A percentile compares a stretch with the other conserved stretches of the same genome.
Evolutionary conservation across 2,888 invertebrate genomes (phyloP).

Genomic region (Drosophila hamatofila): DNA sequence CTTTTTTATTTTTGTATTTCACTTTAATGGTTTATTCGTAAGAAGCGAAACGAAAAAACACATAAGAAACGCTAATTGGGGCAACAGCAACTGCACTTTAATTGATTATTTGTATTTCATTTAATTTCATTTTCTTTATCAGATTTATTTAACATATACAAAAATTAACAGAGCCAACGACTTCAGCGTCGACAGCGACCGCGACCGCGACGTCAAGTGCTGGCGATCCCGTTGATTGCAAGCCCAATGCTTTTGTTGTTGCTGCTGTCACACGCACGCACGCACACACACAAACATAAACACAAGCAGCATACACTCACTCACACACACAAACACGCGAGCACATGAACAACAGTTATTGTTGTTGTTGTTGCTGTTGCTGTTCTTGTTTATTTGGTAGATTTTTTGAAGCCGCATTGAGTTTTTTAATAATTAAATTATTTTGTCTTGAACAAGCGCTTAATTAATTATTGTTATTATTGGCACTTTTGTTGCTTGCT

Average conservation of each 20-base stretch:
- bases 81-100: conserved; percentile 48
- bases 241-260: conserved; percentile 55
- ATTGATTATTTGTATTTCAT: conserved; percentile 57
- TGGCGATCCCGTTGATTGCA: conserved; percentile 52
- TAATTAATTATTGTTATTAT: conserved; percentile 57
- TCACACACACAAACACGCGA: conserved; percentile 9
- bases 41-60: conserved; percentile 42
- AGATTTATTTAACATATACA: conserved; percentile 22
- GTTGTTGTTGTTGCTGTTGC: conserved; percentile 17
- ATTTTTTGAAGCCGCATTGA: not conserved
- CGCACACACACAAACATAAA: conserved; percentile 6
- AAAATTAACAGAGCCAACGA: conserved; percentile 23
- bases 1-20: conserved; percentile 28
- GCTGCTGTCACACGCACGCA: conserved; percentile 46
- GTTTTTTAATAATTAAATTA: conserved; percentile 12
- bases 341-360: conserved; percentile 33
- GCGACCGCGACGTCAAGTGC: conserved; percentile 31
- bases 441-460: conserved; percentile 10
- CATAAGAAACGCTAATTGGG: conserved; percentile 42
- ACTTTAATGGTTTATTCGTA: conserved; percentile 39
- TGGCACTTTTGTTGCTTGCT: conserved; percentile 49
- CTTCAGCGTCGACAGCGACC: conserved; percentile 11
- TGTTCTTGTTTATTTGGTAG: conserved; percentile 12
- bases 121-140: conserved; percentile 33
- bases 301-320: conserved; percentile 1